Conservation (phyloP, 2,888 invertebrate species). For the Scaptomyza reducta region DNA sequence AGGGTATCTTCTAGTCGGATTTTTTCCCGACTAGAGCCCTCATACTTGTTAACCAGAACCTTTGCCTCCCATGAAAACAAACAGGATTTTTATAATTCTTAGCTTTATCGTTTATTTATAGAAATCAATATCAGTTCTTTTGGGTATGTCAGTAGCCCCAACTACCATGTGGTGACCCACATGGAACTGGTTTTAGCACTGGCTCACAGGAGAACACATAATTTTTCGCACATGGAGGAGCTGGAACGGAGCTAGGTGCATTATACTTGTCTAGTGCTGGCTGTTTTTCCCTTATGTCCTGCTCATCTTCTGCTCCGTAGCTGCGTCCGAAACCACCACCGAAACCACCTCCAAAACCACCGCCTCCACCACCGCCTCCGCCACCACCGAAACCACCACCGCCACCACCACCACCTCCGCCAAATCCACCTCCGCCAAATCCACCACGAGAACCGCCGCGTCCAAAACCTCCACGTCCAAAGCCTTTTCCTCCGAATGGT, state of each 20-base stretch:
- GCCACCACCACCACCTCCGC: conserved; percentile 13
- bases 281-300: background rate
- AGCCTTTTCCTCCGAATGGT: conserved; percentile 8
- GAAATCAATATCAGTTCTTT: conserved; percentile 45
- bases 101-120: conserved; percentile 31
- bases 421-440: conserved; percentile 10
- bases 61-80: background rate
- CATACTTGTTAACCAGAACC: too few relatives aligned
- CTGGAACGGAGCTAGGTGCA: conserved; percentile 26
- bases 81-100: background rate
- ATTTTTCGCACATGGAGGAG: conserved; percentile 66
- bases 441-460: conserved; percentile 12
- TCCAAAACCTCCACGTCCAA: conserved; percentile 14
- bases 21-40: too few relatives aligned
- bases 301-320: conserved; percentile 16
- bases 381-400: conserved; percentile 6
- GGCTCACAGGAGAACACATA: conserved; percentile 73
- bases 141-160: conserved; percentile 49
- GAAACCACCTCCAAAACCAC: conserved; percentile 11
- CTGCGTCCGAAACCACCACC: conserved; percentile 53
- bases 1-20: too few relatives aligned
- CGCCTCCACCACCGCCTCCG: conserved; percentile 17
- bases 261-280: background rate
- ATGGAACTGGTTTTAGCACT: conserved; percentile 63
- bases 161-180: conserved; percentile 28